A percentile compares a stretch with the other conserved stretches of the same genome.
phyloP scores from a whole-genome alignment of 2,113 vertebrate species.

The Pavo muticus region DNA sequence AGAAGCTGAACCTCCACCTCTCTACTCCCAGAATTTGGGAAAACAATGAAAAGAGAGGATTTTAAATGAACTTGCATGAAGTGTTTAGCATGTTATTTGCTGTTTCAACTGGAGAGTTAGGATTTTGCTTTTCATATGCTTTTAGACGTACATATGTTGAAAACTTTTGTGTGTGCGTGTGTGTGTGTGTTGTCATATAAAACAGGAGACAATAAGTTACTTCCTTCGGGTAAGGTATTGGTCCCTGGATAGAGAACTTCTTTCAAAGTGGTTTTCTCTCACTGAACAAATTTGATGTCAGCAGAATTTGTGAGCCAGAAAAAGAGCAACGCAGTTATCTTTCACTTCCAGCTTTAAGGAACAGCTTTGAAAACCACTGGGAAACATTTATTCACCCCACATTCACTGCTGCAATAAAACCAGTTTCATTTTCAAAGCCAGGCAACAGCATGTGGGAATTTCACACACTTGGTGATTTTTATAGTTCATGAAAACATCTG shows the following conservation, averaged over 20 bases:
- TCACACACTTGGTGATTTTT: neutral
- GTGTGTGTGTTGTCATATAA: neutral
- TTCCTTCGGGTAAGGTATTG: neutral
- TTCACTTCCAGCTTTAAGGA: slow-evolving; percentile 3
- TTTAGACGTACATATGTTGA: neutral
- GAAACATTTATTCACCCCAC: neutral
- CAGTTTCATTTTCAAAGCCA: neutral
- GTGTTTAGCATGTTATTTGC: neutral
- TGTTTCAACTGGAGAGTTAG: neutral
- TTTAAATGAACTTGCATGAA: neutral
- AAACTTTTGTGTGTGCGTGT: neutral
- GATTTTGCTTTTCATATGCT: neutral
- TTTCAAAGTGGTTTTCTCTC: neutral
- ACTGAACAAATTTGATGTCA: neutral
- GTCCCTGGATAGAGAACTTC: neutral
- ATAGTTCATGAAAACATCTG: neutral
- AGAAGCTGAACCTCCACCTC: neutral
- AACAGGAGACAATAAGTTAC: neutral
- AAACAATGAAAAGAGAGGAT: neutral
- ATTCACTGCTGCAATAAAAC: slow-evolving; percentile 20
- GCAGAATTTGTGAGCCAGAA: neutral
- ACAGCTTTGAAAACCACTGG: slow-evolving; percentile 8
- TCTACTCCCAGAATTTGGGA: neutral
- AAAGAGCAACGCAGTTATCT: neutral
- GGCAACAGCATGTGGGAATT: neutral